Base-by-base conservation (phyloP, 2,888 invertebrate genomes). In the Limnephilus marmoratus region DNA sequence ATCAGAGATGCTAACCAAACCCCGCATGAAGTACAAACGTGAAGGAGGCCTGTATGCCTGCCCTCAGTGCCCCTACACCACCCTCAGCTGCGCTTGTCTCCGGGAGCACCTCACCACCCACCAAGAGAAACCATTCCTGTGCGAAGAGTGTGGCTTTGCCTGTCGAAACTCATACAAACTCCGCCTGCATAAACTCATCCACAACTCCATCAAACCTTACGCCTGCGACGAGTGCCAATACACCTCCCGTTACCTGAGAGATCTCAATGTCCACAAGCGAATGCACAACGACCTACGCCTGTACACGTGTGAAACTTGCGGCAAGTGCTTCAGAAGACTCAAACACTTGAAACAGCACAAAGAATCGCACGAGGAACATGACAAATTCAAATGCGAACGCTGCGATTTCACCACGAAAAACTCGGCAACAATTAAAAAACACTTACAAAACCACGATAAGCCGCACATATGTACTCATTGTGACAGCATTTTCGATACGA, bases 151-250 rank as follows among this genome's bases (percentile, higher is more conserved):
- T 29, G 90, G 85, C 53, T 92, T 86, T 68, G n/a, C 90, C 3
- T 81, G 90, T 90, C 53, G 83, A 37, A 45, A 31, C 41, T 31
- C n/a, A 7, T 45, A 68, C 80, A 45, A 80, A 29, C 80, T 92
- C 34, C 49, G 81, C 2, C 81, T 81, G 41, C 92, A 92, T 31
- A 68, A 90, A 49, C 85, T 85, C 34, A 80, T 34, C 18, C 92
- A 92, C 92, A 37, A 85, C 24, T 24, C 29, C 3, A n/a, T 68
- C 37, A 90, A 86, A 80, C 83, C 82, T 34, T 90, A 49, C 37
- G 24, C 81, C 11, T 92, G 92, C 15, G 90, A 92, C 11, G 13
- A 90, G 11, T 92, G 92, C 86, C 49, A 80, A 12, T 90, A 85
- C 81, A 68, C 24, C 7, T 80, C 81, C 31, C 45, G 83, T 5